Evolutionary conservation across 2,797 vertebrate genomes (phyloP).

Genomic region (Betta splendens): DNA sequence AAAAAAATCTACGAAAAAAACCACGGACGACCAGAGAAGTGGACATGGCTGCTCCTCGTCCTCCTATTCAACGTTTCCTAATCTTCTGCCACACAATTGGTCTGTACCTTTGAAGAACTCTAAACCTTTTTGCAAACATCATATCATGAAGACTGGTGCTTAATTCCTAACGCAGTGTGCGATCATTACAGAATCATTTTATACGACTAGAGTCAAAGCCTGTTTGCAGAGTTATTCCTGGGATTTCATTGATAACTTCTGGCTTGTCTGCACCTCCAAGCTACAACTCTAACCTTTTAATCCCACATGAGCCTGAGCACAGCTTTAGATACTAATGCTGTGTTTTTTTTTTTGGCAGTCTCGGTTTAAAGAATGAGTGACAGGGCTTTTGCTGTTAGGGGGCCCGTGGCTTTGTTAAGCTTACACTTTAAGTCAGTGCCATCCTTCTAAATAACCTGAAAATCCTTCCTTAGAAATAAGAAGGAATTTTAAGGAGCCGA

Average conservation of each 20-base stretch:
- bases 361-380: conserved; percentile 28
- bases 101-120: too few species aligned
- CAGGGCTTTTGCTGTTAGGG: conserved; percentile 21
- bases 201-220: conserved; percentile 2
- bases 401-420: conserved; percentile 38
- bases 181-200: conserved; percentile 10
- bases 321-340: conserved; percentile 16
- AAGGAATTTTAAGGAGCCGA: too few species aligned
- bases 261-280: conserved; percentile 11
- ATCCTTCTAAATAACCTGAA: conserved; percentile 39
- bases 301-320: conserved; percentile 18
- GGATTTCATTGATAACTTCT: conserved; percentile 31
- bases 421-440: conserved; percentile 40
- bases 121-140: too few species aligned
- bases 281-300: conserved; percentile 46
- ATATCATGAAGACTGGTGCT: too few species aligned
- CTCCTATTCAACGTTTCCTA: too few species aligned
- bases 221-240: conserved; percentile 1
- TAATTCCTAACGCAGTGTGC: too few species aligned
- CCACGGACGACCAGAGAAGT: too few species aligned
- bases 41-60: too few species aligned
- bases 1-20: not conserved
- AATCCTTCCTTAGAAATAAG: conserved; percentile 20
- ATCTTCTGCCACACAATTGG: too few species aligned
- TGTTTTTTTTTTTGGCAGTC: conserved; percentile 14